Percentiles rank a stretch among this genome's conserved stretches.
Evolutionary conservation across 1,140 invertebrate genomes (phyloP).

Genomic region (Laupala kohalensis): DNA sequence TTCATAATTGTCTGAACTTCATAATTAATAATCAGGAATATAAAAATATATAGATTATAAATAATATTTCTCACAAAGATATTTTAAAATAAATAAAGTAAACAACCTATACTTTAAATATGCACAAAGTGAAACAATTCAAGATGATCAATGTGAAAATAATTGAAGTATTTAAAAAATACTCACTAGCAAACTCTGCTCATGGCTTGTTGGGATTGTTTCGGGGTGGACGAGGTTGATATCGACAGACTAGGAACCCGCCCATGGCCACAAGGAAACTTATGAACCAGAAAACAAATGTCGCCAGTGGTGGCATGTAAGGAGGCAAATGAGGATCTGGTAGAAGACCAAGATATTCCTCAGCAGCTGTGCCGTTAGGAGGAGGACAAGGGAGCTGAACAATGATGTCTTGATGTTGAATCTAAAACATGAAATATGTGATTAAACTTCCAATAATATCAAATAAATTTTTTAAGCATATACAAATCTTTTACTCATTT

Average conservation of each 20-base stretch:
- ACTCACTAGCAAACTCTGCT: no score
- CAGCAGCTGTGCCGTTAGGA: slow-evolving; percentile 57
- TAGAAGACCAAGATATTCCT: slow-evolving; percentile 26
- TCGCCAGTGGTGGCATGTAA: slow-evolving; percentile 8
- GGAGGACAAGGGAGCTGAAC: slow-evolving; percentile 62
- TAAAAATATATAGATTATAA: no score
- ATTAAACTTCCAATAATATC: neutral
- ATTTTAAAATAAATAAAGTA: no score
- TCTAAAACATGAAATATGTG: slow-evolving; percentile 31
- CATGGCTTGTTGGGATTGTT: slow-evolving; percentile 15
- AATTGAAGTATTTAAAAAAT: no score
- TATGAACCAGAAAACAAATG: slow-evolving; percentile 14
- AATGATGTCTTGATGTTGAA: slow-evolving; percentile 69
- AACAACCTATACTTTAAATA: no score
- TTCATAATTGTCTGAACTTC: no score
- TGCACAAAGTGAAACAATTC: no score
- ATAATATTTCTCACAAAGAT: no score
- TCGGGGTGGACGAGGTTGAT: slow-evolving; percentile 1
- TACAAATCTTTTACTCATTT: no score
- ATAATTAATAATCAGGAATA: no score
- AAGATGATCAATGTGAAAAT: no score
- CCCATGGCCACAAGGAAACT: slow-evolving; percentile 10
- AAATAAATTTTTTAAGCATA: no score
- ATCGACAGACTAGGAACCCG: slow-evolving; percentile 9
- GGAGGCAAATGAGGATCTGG: slow-evolving; percentile 2